Percentiles rank a stretch among this genome's conserved stretches.
Conservation (phyloP, 2,888 invertebrate species). For the Microctonus hyperodae region DNA sequence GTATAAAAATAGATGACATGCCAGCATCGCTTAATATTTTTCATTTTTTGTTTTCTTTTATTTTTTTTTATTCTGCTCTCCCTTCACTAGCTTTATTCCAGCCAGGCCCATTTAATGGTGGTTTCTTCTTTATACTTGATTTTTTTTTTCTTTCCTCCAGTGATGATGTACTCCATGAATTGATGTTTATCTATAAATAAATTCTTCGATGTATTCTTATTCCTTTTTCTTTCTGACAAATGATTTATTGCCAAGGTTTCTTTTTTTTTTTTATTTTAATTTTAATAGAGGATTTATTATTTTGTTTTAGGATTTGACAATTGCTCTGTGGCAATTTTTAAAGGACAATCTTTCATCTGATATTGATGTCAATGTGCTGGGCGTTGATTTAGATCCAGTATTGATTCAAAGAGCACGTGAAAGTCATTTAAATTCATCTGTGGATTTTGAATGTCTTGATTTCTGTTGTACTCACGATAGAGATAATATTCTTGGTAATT, state of each 20-base stretch:
- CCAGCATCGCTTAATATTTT: slow-evolving; percentile 2
- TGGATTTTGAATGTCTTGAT: slow-evolving; percentile 70
- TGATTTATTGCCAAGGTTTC: slow-evolving; percentile 20
- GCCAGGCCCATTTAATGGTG: not conserved
- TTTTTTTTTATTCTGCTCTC: slow-evolving; percentile 6
- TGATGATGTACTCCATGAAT: slow-evolving; percentile 19
- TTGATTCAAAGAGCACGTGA: slow-evolving; percentile 74
- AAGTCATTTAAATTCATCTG: slow-evolving; percentile 58
- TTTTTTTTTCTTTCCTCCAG: not conserved
- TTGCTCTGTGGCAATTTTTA: slow-evolving; percentile 67
- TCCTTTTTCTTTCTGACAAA: not conserved
- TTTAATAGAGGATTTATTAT: slow-evolving; percentile 18
- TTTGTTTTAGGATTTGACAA: slow-evolving; percentile 71
- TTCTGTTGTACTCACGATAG: slow-evolving; percentile 60
- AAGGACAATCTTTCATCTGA: slow-evolving; percentile 59
- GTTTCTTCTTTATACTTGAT: slow-evolving; percentile 11
- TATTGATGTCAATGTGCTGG: slow-evolving; percentile 66
- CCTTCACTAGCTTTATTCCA: slow-evolving; percentile 10
- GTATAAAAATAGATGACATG: slow-evolving; percentile 7
- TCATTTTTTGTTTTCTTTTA: slow-evolving; percentile 13
- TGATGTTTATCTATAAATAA: slow-evolving; percentile 21
- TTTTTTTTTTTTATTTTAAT: no score
- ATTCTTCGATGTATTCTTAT: not conserved
- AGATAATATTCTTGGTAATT: slow-evolving; percentile 61
- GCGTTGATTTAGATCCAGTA: slow-evolving; percentile 77